Conservation (phyloP, 2,797 vertebrate species). For the Falco novaeseelandiae region DNA sequence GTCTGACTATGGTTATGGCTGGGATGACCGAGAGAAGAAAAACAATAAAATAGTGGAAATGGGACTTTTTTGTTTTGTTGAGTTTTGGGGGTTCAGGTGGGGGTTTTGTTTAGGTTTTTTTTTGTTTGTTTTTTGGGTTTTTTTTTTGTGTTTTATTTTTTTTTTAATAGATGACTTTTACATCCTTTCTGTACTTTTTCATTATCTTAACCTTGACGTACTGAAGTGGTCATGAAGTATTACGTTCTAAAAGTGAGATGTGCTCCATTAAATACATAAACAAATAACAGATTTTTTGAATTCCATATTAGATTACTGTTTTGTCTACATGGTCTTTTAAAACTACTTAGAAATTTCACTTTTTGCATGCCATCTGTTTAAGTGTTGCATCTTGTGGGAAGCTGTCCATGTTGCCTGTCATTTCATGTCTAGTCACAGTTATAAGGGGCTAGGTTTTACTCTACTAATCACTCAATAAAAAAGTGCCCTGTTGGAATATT, state of each 20-base stretch:
- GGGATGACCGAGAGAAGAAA: background rate
- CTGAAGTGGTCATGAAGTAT: background rate
- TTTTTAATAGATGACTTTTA: background rate
- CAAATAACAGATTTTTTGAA: background rate
- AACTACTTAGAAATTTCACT: background rate
- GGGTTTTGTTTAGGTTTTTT: no score
- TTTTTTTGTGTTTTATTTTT: no score
- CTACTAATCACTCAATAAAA: background rate
- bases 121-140: background rate
- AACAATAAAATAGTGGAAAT: background rate
- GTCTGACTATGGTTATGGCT: background rate
- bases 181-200: background rate
- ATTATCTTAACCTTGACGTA: background rate
- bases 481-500: background rate
- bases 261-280: background rate
- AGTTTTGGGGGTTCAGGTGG: background rate
- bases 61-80: fast-evolving
- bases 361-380: background rate
- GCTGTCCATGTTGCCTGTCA: background rate
- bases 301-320: background rate
- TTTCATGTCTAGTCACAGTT: background rate
- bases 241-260: background rate
- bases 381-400: background rate
- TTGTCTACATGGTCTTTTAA: background rate
- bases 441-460: background rate